Percentiles rank a stretch among this genome's conserved stretches.
phyloP scores from a whole-genome alignment of 2,888 invertebrate genomes.

The Plebejus anna region DNA sequence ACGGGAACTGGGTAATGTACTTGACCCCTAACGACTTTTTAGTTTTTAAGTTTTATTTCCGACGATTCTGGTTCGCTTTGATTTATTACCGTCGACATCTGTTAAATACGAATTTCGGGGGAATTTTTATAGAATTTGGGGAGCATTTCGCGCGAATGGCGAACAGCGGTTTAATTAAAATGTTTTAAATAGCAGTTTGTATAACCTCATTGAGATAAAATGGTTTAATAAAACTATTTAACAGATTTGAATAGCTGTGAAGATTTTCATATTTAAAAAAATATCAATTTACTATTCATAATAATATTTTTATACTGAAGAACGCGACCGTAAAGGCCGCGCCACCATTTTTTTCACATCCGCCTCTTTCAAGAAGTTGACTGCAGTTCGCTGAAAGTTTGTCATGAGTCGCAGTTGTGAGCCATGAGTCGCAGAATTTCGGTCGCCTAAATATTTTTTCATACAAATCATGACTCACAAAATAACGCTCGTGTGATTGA shows the following conservation, averaged over 20 bases:
- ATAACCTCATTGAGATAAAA: background rate
- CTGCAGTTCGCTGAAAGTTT: no score
- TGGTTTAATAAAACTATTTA: background rate
- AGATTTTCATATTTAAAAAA: background rate
- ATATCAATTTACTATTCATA: no score
- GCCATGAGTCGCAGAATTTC: no score
- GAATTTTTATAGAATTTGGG: conserved; percentile 2
- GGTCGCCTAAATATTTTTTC: no score
- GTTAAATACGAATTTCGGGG: background rate
- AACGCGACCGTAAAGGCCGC: no score
- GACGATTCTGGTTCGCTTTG: conserved; percentile 3
- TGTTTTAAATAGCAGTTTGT: background rate
- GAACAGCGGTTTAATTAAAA: conserved; percentile 15
- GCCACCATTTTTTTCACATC: no score
- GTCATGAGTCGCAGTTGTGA: no score
- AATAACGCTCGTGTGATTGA: no score
- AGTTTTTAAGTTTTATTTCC: conserved; percentile 20
- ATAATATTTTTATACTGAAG: no score
- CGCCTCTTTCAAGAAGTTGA: no score
- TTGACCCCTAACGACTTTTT: conserved; percentile 25
- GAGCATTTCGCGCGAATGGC: background rate
- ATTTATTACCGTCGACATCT: conserved; percentile 15
- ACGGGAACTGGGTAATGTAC: conserved; percentile 33
- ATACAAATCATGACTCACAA: no score
- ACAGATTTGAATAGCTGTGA: background rate